Conservation (phyloP, 1,140 invertebrate genomes). For the Drosophila oshimai region DNA sequence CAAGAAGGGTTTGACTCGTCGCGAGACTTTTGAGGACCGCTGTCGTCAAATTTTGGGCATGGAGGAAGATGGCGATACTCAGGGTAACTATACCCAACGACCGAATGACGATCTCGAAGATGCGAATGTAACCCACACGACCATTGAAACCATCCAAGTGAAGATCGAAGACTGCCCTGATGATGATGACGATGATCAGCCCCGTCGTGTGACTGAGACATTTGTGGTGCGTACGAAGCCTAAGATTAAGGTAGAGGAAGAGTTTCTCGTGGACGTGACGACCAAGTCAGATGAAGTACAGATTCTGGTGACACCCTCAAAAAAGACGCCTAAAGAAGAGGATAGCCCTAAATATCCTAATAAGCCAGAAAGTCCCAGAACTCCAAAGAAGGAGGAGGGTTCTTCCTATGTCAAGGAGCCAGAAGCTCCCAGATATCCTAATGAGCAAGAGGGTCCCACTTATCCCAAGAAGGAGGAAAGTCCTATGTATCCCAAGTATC, state of each 20-base stretch:
- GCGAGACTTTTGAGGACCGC: conserved; percentile 88
- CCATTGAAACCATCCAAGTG: conserved; percentile 66
- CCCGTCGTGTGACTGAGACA: conserved; percentile 44
- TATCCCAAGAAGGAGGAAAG: not conserved
- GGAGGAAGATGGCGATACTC: conserved; percentile 79
- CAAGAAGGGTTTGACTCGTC: conserved; percentile 81
- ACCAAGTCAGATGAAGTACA: conserved; percentile 32
- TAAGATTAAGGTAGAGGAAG: conserved; percentile 53
- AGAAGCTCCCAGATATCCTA: not conserved
- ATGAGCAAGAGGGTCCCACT: not conserved
- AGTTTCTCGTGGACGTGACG: conserved; percentile 31
- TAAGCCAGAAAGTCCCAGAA: not conserved
- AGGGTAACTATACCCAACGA: conserved; percentile 43
- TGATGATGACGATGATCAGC: conserved; percentile 62
- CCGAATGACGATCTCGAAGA: conserved; percentile 14
- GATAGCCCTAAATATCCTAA: not conserved
- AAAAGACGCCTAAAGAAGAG: not conserved
- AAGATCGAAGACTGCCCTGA: conserved; percentile 76
- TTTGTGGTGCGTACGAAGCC: conserved; percentile 51
- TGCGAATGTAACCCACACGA: conserved; percentile 11
- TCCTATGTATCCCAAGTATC: not conserved
- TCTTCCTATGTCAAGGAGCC: not conserved
- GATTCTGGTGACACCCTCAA: not conserved
- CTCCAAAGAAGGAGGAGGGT: not conserved
- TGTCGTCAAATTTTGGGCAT: conserved; percentile 87